phyloP scores from a whole-genome alignment of 2,888 invertebrate species.

The Ecdyonurus torrentis region DNA sequence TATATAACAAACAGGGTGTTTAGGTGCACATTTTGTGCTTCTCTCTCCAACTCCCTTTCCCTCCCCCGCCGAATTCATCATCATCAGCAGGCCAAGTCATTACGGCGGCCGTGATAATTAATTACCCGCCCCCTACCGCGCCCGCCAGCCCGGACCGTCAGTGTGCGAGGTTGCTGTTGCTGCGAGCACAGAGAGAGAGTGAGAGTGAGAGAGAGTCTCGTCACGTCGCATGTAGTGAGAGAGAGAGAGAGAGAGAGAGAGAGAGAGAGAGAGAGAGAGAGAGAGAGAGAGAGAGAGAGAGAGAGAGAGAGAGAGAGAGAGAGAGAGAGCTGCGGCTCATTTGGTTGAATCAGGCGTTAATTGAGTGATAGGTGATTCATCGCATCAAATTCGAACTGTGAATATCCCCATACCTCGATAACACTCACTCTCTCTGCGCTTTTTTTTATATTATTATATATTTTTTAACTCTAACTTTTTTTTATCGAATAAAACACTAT shows the following conservation, averaged over 20 bases:
- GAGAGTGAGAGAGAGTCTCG: neutral
- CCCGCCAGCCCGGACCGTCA: neutral
- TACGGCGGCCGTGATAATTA: conserved; percentile 10
- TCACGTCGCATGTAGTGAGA: neutral
- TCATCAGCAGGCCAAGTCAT: conserved; percentile 10
- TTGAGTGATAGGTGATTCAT: conserved; percentile 8
- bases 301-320: neutral
- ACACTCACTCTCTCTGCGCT: neutral
- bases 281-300: neutral
- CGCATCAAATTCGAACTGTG: conserved; percentile 1
- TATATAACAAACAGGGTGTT: neutral
- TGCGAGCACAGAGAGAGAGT: no score
- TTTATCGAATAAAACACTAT: neutral
- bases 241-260: neutral
- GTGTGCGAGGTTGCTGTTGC: no score
- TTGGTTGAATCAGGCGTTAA: conserved; percentile 8
- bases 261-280: neutral
- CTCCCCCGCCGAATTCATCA: conserved; percentile 9
- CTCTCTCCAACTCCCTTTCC: neutral
- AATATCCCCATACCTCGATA: neutral
- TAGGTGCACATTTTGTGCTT: neutral
- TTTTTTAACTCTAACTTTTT: neutral
- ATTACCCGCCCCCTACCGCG: conserved; percentile 6
- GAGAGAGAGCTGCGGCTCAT: conserved; percentile 3
- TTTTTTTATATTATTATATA: neutral